Evolutionary conservation across 2,888 invertebrate genomes (phyloP).

Genomic region (Blastobasis adustella): DNA sequence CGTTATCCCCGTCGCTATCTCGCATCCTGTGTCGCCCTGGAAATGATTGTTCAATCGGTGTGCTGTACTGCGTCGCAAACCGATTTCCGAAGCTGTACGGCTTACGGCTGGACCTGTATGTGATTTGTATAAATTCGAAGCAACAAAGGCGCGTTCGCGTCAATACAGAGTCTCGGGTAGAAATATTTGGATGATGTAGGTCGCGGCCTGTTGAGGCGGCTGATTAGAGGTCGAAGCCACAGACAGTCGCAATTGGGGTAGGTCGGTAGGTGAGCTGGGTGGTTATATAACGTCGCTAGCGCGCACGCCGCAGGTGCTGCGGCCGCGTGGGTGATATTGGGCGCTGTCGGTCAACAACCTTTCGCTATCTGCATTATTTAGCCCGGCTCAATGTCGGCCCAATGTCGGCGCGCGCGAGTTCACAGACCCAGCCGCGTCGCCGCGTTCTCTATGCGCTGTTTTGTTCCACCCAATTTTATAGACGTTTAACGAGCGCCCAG

Average conservation of each 20-base stretch:
- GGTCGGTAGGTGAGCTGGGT: constrained; percentile 29
- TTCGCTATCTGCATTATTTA: constrained; percentile 70
- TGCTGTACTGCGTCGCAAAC: not conserved
- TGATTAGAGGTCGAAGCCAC: too few relatives aligned
- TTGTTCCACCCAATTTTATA: constrained; percentile 55
- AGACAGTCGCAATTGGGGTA: constrained; percentile 32
- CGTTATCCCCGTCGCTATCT: not conserved
- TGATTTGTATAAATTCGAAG: too few relatives aligned
- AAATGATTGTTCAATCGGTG: not conserved
- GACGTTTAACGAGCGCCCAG: constrained; percentile 8
- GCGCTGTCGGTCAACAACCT: constrained; percentile 68
- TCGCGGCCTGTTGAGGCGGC: too few relatives aligned
- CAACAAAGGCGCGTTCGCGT: too few relatives aligned
- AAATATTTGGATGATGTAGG: too few relatives aligned
- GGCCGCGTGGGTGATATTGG: constrained; percentile 65
- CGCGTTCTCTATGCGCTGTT: constrained; percentile 50
- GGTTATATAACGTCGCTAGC: constrained; percentile 45
- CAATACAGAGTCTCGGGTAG: too few relatives aligned
- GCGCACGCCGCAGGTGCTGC: constrained; percentile 51
- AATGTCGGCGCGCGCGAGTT: constrained; percentile 68
- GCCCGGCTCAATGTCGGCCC: constrained; percentile 67
- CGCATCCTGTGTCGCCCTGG: not conserved
- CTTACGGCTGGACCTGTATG: too few relatives aligned
- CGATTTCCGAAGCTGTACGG: too few relatives aligned
- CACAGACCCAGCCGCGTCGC: constrained; percentile 57